These are phyloP conservation scores for Aptenodytes forsteri DNA, from an alignment of 2,113 vertebrate genomes.

Conservation along the genomic window DNA sequence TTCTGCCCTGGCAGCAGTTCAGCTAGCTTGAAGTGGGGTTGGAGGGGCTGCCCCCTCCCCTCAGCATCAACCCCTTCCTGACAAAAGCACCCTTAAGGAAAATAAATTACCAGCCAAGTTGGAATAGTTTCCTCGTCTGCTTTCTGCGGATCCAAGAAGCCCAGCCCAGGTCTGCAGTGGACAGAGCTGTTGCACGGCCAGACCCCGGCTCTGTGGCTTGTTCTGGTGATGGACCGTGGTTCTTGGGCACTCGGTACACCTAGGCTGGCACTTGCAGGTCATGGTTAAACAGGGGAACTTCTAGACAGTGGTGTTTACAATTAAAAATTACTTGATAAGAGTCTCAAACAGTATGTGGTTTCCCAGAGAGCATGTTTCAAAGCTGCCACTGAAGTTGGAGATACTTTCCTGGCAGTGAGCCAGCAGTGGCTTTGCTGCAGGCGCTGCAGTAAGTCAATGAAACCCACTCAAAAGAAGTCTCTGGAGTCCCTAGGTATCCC, in stretches of 20 bases:
- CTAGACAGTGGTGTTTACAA: neutral
- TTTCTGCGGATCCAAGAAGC: neutral
- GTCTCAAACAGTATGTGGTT: neutral
- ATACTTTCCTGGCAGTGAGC: neutral
- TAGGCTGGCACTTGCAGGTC: neutral
- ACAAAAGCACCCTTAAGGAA: neutral
- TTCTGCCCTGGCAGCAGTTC: neutral
- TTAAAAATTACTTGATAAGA: neutral
- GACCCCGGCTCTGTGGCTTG: neutral
- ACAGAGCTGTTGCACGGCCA: fast-evolving
- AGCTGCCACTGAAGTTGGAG: neutral
- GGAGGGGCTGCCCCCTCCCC: neutral
- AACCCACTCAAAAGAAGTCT: neutral
- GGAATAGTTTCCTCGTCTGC: neutral
- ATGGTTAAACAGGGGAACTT: neutral
- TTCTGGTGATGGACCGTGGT: neutral
- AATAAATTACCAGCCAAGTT: neutral
- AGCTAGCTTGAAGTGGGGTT: neutral
- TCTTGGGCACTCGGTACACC: neutral
- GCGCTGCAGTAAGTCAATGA: neutral
- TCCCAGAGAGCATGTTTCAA: neutral
- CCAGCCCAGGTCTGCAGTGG: neutral
- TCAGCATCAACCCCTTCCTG: neutral
- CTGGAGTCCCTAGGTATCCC: neutral
- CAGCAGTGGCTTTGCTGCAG: neutral